Evolutionary conservation across 2,797 vertebrate species (phyloP).

Genomic region (Prunella strophiata): DNA sequence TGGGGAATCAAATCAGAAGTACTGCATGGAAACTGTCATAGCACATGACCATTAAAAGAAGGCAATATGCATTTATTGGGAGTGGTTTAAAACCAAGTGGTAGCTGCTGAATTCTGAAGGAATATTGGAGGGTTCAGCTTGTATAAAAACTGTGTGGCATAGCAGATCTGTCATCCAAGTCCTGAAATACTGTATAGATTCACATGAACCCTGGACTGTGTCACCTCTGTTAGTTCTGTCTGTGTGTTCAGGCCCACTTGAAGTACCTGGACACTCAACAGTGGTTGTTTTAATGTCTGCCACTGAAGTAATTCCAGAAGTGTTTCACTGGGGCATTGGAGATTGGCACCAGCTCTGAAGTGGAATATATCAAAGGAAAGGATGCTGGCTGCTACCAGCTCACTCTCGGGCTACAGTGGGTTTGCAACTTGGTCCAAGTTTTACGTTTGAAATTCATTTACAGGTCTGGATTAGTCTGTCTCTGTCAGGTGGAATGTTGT

Average conservation of each 20-base stretch:
- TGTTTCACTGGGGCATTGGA: background rate
- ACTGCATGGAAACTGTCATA: background rate
- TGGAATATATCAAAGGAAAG: background rate
- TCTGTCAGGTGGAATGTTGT: background rate
- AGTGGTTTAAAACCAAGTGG: background rate
- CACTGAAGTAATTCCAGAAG: background rate
- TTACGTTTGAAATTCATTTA: background rate
- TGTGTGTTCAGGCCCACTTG: accelerated
- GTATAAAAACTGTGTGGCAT: background rate
- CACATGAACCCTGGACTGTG: background rate
- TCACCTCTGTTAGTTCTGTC: background rate
- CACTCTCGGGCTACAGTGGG: background rate
- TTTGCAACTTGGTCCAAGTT: background rate
- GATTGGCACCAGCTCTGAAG: background rate
- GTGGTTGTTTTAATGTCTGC: background rate
- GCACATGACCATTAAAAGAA: background rate
- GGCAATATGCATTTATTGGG: background rate
- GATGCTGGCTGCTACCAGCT: background rate
- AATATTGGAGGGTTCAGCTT: background rate
- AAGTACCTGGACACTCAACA: background rate
- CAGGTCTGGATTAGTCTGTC: background rate
- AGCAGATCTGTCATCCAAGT: background rate
- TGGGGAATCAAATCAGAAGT: background rate
- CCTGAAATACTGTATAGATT: background rate
- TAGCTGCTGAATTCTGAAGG: background rate